These are phyloP conservation scores for Macheiramphus alcinus DNA, from an alignment of 2,113 vertebrate genomes.

Conservation along the genomic window DNA sequence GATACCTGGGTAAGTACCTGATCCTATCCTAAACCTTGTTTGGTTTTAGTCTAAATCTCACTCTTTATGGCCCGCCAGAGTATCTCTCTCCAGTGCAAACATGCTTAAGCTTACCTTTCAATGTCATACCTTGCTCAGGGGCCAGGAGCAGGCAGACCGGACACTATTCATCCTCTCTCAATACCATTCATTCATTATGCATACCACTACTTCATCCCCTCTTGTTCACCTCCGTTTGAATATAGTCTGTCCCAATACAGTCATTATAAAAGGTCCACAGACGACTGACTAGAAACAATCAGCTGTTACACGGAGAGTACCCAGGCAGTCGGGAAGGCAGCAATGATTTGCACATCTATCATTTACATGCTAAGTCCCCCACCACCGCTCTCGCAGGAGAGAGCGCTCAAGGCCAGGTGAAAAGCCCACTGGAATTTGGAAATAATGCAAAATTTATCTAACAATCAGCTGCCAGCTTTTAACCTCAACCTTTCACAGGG, in stretches of 20 bases:
- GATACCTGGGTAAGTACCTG: rapidly evolving
- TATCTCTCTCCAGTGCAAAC: not conserved
- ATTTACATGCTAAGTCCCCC: not conserved
- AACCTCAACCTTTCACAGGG: not conserved
- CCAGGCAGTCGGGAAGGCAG: not conserved
- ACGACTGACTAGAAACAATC: not conserved
- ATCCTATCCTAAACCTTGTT: not conserved
- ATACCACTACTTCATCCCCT: not conserved
- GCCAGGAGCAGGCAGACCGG: not conserved
- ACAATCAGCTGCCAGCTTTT: slow-evolving; percentile 15
- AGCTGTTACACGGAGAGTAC: not conserved
- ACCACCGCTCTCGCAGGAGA: not conserved
- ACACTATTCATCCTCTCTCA: not conserved
- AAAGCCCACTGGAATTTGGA: slow-evolving; percentile 18
- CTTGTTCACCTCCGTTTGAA: not conserved
- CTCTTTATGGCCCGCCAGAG: not conserved
- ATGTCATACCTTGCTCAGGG: not conserved
- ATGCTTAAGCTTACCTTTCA: not conserved
- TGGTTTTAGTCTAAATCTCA: not conserved
- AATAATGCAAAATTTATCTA: not conserved
- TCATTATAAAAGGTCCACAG: not conserved
- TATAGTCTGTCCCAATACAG: not conserved
- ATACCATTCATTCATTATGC: not conserved
- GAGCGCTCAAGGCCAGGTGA: not conserved
- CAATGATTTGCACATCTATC: not conserved